Evolutionary conservation across 2,797 vertebrate species (phyloP).

Genomic region (Esox lucius): DNA sequence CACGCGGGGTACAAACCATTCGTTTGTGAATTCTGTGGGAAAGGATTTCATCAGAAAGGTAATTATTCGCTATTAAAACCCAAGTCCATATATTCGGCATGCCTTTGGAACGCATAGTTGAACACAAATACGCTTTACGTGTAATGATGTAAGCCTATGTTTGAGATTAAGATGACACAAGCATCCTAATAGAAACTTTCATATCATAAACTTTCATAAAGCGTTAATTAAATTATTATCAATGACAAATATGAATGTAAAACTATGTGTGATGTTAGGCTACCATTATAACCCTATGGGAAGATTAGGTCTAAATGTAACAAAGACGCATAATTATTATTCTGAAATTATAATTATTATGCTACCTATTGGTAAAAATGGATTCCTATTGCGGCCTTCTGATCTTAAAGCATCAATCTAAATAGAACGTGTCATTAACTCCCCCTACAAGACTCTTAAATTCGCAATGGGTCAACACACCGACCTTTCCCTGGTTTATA

Average conservation of each 20-base stretch:
- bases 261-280: neutral
- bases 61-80: conserved; percentile 21
- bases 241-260: neutral
- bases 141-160: neutral
- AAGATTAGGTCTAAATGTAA: neutral
- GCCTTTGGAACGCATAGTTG: neutral
- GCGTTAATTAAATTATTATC: neutral
- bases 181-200: neutral
- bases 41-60: conserved; percentile 94
- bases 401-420: conserved; percentile 51
- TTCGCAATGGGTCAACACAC: conserved; percentile 81
- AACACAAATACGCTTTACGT: neutral
- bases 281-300: neutral
- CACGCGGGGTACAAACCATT: conserved; percentile 91
- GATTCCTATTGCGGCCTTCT: neutral
- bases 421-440: conserved; percentile 74
- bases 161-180: neutral
- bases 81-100: neutral
- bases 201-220: neutral
- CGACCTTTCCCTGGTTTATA: conserved; percentile 74
- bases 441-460: conserved; percentile 66
- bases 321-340: neutral
- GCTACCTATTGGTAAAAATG: neutral
- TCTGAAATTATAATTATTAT: neutral
- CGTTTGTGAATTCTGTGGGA: conserved; percentile 90